Evolutionary conservation across 2,113 vertebrate genomes (phyloP).

Genomic region (Tragelaphus strepsiceros): DNA sequence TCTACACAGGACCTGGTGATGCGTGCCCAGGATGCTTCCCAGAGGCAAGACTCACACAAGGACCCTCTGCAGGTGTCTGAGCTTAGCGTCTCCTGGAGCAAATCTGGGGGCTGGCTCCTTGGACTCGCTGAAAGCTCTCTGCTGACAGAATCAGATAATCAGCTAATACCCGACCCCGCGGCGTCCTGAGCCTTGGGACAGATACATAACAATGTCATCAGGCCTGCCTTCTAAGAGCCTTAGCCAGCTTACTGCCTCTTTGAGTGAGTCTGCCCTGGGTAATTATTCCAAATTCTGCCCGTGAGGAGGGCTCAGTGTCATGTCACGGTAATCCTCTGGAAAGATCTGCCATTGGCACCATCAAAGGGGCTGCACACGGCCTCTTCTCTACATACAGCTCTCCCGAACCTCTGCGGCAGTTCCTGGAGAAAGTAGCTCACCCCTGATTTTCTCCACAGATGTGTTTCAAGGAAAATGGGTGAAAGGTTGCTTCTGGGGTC

Average conservation of each 20-base stretch:
- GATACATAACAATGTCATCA: background rate
- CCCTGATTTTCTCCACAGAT: background rate
- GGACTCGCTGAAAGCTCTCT: background rate
- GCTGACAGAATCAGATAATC: background rate
- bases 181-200: background rate
- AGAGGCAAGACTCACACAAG: background rate
- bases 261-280: background rate
- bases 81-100: background rate
- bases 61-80: background rate
- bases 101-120: background rate
- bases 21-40: background rate
- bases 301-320: accelerated
- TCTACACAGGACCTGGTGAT: background rate
- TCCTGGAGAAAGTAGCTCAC: background rate
- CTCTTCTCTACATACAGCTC: background rate
- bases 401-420: background rate
- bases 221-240: conserved; percentile 29
- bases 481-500: background rate
- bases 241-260: background rate
- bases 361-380: background rate
- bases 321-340: background rate
- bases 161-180: background rate
- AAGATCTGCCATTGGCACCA: background rate
- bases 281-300: background rate
- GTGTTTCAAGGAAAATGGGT: background rate